Conservation (phyloP, 1,140 invertebrate species). For the Hyposmocoma kahamanoa region DNA sequence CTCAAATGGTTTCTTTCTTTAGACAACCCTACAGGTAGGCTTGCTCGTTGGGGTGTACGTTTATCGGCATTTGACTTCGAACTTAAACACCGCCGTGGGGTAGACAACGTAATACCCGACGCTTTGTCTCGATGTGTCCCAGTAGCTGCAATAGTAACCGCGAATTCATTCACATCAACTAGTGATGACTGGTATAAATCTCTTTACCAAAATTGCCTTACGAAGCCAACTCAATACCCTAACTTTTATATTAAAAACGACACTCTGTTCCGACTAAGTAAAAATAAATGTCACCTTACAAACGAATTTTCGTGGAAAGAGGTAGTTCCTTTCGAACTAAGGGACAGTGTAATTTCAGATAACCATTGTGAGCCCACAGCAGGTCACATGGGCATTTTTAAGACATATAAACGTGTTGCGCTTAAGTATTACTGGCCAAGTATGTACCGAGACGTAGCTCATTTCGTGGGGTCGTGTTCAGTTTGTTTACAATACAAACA, state of each 20-base stretch:
- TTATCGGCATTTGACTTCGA: neutral
- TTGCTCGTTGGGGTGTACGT: constrained; percentile 3
- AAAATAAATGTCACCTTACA: neutral
- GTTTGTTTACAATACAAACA: neutral
- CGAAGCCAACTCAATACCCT: neutral
- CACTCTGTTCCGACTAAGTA: neutral
- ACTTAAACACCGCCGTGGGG: neutral
- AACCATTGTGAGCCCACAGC: neutral
- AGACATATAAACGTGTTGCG: neutral
- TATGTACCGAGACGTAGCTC: neutral
- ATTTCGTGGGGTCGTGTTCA: neutral
- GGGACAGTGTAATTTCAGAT: neutral
- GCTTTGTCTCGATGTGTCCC: neutral
- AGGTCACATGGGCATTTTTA: neutral
- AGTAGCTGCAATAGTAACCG: neutral
- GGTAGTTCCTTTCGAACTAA: neutral
- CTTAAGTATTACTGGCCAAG: neutral
- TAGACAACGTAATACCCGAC: constrained; percentile 2
- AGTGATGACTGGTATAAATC: neutral
- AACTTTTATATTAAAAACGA: neutral
- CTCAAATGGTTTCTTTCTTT: constrained; percentile 3
- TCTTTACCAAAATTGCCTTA: neutral
- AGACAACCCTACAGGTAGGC: neutral
- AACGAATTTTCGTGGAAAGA: constrained; percentile 6
- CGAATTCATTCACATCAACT: neutral